Evolutionary conservation across 2,797 vertebrate species (phyloP).

Genomic region (Garrulus glandarius): DNA sequence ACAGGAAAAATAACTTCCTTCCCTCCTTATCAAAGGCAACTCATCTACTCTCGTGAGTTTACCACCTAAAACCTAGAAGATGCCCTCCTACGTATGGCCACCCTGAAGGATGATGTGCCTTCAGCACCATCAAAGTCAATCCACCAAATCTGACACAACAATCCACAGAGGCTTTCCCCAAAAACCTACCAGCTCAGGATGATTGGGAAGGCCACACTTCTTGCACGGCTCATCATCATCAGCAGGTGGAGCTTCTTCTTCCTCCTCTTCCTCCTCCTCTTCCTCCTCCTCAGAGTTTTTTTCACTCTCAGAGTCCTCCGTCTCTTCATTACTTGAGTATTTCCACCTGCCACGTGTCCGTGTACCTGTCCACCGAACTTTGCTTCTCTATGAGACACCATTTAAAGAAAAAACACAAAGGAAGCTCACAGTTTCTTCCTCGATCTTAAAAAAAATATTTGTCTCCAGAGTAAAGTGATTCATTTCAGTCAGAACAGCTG

Average conservation of each 20-base stretch:
- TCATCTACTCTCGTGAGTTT: background rate
- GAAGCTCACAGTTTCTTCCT: background rate
- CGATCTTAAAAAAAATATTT: background rate
- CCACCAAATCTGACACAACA: background rate
- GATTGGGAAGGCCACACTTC: constrained; percentile 95
- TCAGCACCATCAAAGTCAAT: background rate
- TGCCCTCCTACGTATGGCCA: rapidly evolving
- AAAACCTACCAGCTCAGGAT: constrained; percentile 89
- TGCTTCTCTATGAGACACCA: constrained; percentile 79
- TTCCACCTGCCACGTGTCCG: constrained; percentile 85
- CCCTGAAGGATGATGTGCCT: background rate
- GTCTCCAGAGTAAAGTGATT: background rate
- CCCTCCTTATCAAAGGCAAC: background rate
- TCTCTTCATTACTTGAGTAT: constrained; percentile 85
- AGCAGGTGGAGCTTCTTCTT: constrained; percentile 73
- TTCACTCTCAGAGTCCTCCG: constrained; percentile 80
- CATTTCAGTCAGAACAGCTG: background rate
- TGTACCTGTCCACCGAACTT: constrained; percentile 86
- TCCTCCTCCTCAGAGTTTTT: constrained; percentile 75
- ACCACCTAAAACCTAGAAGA: background rate
- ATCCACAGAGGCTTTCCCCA: background rate
- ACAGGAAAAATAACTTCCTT: background rate
- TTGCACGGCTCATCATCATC: constrained; percentile 92
- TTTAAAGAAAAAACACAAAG: constrained; percentile 42
- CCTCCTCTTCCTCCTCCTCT: constrained; percentile 82